A percentile compares a stretch with the other conserved stretches of the same genome.
Conservation (phyloP, 2,113 vertebrate genomes). For the Rhadina sibilatrix region DNA sequence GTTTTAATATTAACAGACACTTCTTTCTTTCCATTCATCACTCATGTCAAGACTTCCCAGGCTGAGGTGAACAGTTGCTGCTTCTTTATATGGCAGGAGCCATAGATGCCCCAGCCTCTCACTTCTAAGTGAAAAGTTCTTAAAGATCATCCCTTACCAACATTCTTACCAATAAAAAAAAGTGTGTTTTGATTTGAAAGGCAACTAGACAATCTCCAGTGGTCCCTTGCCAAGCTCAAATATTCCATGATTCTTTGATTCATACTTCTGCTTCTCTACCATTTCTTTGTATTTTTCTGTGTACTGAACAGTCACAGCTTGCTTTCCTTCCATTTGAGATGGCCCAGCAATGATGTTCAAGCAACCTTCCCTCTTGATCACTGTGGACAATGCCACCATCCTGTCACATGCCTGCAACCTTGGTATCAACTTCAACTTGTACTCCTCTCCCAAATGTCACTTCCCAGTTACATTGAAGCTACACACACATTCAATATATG, state of each 20-base stretch:
- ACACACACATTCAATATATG: not conserved
- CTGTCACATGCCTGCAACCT: not conserved
- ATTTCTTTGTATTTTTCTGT: not conserved
- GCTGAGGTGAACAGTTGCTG: not conserved
- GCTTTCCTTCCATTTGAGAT: not conserved
- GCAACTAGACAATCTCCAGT: not conserved
- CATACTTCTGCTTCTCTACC: not conserved
- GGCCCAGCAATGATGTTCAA: not conserved
- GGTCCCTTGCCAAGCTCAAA: too few species aligned
- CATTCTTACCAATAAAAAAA: not conserved
- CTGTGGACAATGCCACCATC: not conserved
- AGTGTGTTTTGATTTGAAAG: not conserved
- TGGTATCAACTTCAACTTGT: not conserved
- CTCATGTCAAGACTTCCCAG: not conserved
- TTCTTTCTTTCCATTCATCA: not conserved
- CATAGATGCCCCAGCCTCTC: not conserved
- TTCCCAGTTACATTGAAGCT: not conserved
- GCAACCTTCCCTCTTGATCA: not conserved
- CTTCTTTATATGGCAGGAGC: not conserved
- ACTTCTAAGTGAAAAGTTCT: not conserved
- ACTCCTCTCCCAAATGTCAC: not conserved
- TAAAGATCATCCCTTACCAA: not conserved
- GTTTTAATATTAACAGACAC: not conserved
- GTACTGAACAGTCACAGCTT: not conserved
- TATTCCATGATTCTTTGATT: not conserved